Evolutionary conservation across 2,113 vertebrate genomes (phyloP), one percentile per base, ranked within the genome.

Genomic region (Epinephelus cyanopodus): DNA sequence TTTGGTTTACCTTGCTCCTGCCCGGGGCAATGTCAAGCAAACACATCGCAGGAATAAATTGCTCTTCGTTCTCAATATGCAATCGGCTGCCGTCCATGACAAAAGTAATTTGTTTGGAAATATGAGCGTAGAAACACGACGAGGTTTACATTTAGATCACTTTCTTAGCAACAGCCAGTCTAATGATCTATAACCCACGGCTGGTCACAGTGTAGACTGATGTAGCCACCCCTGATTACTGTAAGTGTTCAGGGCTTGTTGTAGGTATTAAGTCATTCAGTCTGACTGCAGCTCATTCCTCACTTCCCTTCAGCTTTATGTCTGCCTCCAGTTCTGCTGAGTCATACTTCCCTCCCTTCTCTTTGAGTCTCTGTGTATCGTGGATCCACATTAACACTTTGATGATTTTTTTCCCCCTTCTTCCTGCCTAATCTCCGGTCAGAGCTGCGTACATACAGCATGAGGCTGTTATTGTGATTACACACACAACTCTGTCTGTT

Each of bases 91-190:
- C 64, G 47, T 84, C 50, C 77, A 54, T 68, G 82, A 90, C 86
- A 87, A 60, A 79, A 86, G 79, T 75, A 25, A 91, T 92, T 88
- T 83, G 83, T 84, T 85, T 87, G 63, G 85, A 74, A 81, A 87
- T 66, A 66, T 71, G 63, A 68, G 39, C 23, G 4, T 50, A 37
- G 83, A 71, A 79, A 63, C 18, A 54, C 23, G 19, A 19, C 48
- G 1, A n/a, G 27, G 50, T 68, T 83, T 74, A 77, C 80, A 56
- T 83, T 83, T 62, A 71, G 65, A 84, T 79, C 53, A 42, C 54
- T 71, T 52, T 72, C 73, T 1, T 3, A 69, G 52, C 74, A 75
- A 73, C 77, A 47, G 67, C 65, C 17, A 50, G 75, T 62, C 48
- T 37, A 73, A 52, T 81, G 86, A 89, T 84, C 68, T 69, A 72